Conservation (phyloP, 2,888 invertebrate genomes). For the Heliconius sara region DNA sequence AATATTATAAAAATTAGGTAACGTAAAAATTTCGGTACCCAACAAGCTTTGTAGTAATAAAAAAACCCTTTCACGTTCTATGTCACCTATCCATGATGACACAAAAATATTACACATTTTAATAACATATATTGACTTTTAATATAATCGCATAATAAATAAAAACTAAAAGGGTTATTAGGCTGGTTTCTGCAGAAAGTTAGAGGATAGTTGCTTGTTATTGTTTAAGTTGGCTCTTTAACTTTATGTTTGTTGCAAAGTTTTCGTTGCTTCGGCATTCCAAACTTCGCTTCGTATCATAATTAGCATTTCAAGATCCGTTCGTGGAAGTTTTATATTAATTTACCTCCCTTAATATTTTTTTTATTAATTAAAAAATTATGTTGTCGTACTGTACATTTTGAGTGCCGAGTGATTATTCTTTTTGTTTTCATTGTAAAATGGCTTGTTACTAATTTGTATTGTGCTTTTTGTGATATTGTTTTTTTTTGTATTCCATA, state of each 20-base stretch:
- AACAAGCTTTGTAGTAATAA: background rate
- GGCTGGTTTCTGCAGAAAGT: conserved; percentile 35
- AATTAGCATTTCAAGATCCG: conserved; percentile 37
- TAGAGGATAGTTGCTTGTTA: conserved; percentile 39
- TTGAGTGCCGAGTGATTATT: background rate
- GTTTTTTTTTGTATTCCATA: background rate
- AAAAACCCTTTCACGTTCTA: background rate
- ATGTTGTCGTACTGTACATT: background rate
- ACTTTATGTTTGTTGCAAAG: conserved; percentile 42
- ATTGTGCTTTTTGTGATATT: background rate
- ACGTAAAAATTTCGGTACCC: background rate
- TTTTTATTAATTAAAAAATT: conserved; percentile 21
- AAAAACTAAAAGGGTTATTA: conserved; percentile 33
- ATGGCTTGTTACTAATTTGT: background rate
- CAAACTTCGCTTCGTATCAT: conserved; percentile 38
- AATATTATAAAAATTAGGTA: background rate
- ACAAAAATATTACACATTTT: too few relatives aligned
- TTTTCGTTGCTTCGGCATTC: conserved; percentile 39
- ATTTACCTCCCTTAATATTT: background rate
- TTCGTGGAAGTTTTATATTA: conserved; percentile 21
- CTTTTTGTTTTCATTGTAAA: background rate
- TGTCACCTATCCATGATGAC: too few relatives aligned
- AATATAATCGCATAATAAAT: conserved; percentile 13
- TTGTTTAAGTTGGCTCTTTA: conserved; percentile 43
- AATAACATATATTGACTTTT: background rate